Conservation (phyloP, 2,888 invertebrate species). For the Trachelus iudaicus region DNA sequence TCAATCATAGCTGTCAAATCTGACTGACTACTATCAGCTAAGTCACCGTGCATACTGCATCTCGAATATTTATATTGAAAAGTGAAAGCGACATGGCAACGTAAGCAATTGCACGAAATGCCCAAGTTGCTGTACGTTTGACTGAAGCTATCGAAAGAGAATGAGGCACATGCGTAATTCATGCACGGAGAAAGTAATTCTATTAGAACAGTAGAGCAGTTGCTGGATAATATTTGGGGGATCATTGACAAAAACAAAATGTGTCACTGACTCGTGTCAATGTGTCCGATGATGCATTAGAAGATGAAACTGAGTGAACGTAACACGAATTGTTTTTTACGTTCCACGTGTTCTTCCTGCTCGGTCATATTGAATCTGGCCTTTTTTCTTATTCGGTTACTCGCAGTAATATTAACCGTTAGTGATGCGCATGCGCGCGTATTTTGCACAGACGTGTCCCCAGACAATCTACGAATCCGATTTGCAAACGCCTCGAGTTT, state of each 20-base stretch:
- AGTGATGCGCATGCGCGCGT: conserved; percentile 33
- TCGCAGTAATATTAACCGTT: conserved; percentile 23
- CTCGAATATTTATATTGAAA: background rate
- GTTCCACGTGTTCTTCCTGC: background rate
- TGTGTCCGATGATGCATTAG: background rate
- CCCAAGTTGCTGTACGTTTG: background rate
- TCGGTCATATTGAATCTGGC: background rate
- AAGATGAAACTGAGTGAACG: background rate
- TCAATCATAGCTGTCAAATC: background rate
- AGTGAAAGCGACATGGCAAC: background rate
- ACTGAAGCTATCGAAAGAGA: background rate
- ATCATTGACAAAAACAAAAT: background rate
- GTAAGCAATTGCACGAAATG: background rate
- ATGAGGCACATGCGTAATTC: background rate
- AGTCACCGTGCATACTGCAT: background rate
- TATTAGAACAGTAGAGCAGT: background rate
- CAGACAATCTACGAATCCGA: conserved; percentile 18
- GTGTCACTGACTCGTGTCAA: background rate
- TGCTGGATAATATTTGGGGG: background rate
- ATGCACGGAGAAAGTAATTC: background rate
- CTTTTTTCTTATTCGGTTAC: background rate
- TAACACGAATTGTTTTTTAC: background rate
- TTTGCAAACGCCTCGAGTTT: conserved; percentile 39
- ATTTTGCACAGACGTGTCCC: background rate
- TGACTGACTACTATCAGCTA: background rate